Percentiles rank a stretch among this genome's conserved stretches.
Conservation (phyloP, 2,888 invertebrate species). For the Melipona beecheii region DNA sequence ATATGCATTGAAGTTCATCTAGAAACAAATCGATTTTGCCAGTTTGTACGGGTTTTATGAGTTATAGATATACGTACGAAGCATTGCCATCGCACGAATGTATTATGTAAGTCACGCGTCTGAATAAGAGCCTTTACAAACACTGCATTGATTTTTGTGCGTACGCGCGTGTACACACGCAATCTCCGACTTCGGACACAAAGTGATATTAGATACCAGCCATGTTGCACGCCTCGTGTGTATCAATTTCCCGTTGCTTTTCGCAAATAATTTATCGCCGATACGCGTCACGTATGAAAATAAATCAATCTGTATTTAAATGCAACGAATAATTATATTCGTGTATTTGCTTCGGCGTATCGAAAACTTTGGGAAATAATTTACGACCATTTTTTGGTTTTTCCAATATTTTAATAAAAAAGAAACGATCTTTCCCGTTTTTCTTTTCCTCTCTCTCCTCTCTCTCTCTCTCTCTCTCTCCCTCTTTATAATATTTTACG, state of each 20-base stretch:
- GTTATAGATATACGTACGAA: constrained; percentile 35
- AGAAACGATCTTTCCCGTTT: neutral
- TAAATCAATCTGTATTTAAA: constrained; percentile 29
- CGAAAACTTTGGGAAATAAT: neutral
- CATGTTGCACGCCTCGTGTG: constrained; percentile 6
- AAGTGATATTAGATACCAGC: constrained; percentile 35
- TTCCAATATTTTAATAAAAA: neutral
- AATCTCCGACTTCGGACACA: constrained; percentile 32
- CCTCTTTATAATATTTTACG: neutral
- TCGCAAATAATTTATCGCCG: constrained; percentile 18
- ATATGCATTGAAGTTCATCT: neutral
- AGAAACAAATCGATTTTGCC: constrained; percentile 49
- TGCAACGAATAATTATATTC: constrained; percentile 14
- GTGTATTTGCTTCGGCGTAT: neutral
- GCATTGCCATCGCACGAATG: constrained; percentile 28
- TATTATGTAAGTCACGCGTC: constrained; percentile 56
- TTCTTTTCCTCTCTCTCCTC: too few species aligned
- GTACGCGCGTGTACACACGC: neutral
- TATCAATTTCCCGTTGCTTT: constrained; percentile 31
- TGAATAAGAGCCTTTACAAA: constrained; percentile 56
- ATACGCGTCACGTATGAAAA: constrained; percentile 6
- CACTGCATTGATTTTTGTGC: constrained; percentile 55
- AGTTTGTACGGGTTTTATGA: constrained; percentile 43
- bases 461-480: too few species aligned
- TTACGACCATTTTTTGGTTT: neutral